Conservation (phyloP, 2,888 invertebrate genomes). For the Rhagium mordax region DNA sequence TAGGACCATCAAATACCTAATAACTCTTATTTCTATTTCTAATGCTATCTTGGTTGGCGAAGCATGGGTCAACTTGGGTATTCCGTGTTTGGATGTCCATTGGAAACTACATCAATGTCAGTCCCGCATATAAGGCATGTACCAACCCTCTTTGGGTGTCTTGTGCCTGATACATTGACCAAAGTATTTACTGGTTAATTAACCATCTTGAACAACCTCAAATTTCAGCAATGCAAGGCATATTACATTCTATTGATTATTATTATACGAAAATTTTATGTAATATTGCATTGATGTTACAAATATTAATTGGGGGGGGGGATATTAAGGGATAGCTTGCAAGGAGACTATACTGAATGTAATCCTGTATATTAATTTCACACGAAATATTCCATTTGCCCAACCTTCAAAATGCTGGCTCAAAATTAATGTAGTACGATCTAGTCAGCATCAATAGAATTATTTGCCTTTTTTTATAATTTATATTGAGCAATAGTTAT, state of each 20-base stretch:
- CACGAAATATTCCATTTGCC: constrained; percentile 52
- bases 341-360: constrained; percentile 19
- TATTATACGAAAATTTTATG: constrained; percentile 1
- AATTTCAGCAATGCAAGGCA: neutral
- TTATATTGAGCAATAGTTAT: constrained; percentile 15
- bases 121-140: too few relatives aligned
- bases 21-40: too few relatives aligned
- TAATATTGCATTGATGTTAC: constrained; percentile 6
- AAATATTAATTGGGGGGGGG: constrained; percentile 12
- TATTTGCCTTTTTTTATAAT: constrained; percentile 26
- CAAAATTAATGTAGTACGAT: constrained; percentile 64
- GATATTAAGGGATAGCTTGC: constrained; percentile 7
- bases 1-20: too few relatives aligned
- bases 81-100: too few relatives aligned
- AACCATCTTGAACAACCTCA: neutral
- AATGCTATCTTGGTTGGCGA: too few relatives aligned
- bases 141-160: too few relatives aligned
- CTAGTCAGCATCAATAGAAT: constrained; percentile 63
- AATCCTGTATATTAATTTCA: constrained; percentile 36
- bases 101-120: too few relatives aligned
- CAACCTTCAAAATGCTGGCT: constrained; percentile 62
- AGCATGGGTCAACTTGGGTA: too few relatives aligned
- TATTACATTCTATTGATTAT: neutral
- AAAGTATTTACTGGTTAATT: neutral
- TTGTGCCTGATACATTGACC: too few relatives aligned